Base-by-base conservation (phyloP, 2,113 vertebrate species). In the Psittacula cyanocephala region DNA sequence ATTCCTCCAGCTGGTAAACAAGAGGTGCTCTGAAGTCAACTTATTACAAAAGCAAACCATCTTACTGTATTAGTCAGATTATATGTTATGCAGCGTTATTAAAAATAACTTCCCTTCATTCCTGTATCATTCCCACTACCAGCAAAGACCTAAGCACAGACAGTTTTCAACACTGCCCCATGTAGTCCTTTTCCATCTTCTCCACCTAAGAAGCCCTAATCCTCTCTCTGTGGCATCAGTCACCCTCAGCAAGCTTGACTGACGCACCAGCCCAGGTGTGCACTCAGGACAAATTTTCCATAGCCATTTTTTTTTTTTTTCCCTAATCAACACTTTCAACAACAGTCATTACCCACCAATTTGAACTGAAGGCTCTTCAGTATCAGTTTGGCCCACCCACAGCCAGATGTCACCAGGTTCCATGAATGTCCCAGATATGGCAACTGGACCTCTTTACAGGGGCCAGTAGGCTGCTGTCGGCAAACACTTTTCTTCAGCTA, bases 11-110 rank as follows among this genome's bases (percentile, higher is more conserved):
- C 62, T 88, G 88, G 23, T 91, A 93, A 86, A 92, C 70, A 95
- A 90, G 59, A 88, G 35, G 71, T 47, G 44, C 65, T 82, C 68
- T 53, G 80, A 94, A 92, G 79, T 82, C 90, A 46, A 20, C 5
- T 44, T 59, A 87, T 82, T 75, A 79, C n/a, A 91, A 84, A 91
- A 95, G 69, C 81, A 96, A 96, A 81, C 53, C 39, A 84, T 63
- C 74, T 90, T 76, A 91, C 44, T 47, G 63, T 10, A 4, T 64
- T 41, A 76, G 50, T 65, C n/a, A 65, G 81, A 93, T 33, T 24
- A 37, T 20, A 82, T 0, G 0, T 27, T 79, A 78, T 29, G 55
- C 20, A 71, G 63, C 29, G 39, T 80, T 59, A 82, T 57, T 89
- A 55, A 86, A 89, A 94, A 81, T 55, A 33, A 43, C 71, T 82